Conservation (phyloP, 2,113 vertebrate species). For the Aptenodytes forsteri region DNA sequence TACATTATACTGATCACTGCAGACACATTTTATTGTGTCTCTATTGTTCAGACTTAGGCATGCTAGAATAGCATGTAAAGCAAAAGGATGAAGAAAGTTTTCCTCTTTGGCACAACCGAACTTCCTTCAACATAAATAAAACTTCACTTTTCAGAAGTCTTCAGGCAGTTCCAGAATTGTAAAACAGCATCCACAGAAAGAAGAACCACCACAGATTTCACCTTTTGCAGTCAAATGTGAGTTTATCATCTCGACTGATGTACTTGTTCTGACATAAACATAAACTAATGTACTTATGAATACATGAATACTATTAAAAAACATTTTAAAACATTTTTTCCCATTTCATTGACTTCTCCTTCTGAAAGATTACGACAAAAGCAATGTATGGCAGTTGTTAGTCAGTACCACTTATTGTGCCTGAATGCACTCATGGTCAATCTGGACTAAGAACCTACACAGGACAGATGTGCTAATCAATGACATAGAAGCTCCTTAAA, state of each 20-base stretch:
- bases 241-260: neutral
- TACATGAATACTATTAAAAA: neutral
- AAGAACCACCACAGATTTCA: neutral
- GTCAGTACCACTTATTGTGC: neutral
- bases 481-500: neutral
- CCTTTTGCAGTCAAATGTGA: neutral
- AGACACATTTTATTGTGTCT: neutral
- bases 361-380: neutral
- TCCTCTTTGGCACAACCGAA: neutral
- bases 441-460: neutral
- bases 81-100: neutral
- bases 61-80: neutral
- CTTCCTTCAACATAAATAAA: neutral
- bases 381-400: neutral
- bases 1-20: neutral
- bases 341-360: neutral
- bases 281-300: neutral
- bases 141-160: neutral
- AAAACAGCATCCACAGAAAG: neutral
- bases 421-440: neutral
- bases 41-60: neutral
- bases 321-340: neutral
- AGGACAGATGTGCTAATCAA: neutral
- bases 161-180: neutral
- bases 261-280: neutral